phyloP scores from a whole-genome alignment of 2,113 vertebrate species.

The Nycticebus coucang region DNA sequence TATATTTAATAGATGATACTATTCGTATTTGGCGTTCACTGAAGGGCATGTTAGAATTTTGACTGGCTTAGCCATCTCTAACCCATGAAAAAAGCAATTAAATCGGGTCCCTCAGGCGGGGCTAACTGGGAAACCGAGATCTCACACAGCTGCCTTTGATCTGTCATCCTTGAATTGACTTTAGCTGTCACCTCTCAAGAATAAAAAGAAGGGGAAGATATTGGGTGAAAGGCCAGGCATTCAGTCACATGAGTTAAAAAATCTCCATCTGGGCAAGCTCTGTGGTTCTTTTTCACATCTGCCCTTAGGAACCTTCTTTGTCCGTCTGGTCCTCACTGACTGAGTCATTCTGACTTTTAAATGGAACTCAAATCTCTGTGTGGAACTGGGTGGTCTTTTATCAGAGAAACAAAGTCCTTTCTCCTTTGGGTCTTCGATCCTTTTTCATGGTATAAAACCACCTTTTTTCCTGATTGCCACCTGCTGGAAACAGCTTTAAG shows the following conservation, averaged over 20 bases:
- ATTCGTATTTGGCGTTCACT: background rate
- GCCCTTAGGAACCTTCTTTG: accelerated
- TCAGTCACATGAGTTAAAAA: background rate
- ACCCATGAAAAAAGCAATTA: accelerated
- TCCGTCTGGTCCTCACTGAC: background rate
- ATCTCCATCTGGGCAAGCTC: background rate
- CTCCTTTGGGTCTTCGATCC: background rate
- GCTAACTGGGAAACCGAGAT: background rate
- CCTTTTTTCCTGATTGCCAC: background rate
- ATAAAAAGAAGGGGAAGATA: background rate
- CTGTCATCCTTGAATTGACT: accelerated
- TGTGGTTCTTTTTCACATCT: background rate
- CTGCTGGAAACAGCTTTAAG: background rate
- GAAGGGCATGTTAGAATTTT: accelerated
- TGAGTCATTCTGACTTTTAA: too few relatives aligned
- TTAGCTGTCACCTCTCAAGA: background rate
- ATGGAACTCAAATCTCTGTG: too few relatives aligned
- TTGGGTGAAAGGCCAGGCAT: accelerated
- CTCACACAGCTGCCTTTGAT: accelerated
- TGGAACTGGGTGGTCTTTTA: background rate
- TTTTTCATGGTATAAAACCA: background rate
- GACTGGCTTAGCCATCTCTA: too few relatives aligned
- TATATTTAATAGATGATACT: background rate
- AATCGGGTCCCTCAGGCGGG: too few relatives aligned
- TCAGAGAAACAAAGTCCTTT: background rate